Evolutionary conservation across 2,797 vertebrate genomes (phyloP), one percentile per base, ranked within the genome.

Genomic region (Labroides dimidiatus): DNA sequence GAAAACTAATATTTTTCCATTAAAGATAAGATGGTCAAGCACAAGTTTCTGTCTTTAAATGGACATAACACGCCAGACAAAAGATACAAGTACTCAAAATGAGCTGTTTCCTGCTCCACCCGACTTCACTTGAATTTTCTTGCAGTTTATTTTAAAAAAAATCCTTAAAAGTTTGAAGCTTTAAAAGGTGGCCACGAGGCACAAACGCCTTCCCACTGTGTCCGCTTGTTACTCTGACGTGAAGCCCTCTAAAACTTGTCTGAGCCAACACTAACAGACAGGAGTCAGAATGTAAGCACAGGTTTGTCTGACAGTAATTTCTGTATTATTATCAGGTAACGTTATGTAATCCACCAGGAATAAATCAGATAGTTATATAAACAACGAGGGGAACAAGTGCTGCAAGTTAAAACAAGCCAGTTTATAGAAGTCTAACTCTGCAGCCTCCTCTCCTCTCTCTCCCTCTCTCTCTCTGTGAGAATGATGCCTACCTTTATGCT

Each of bases 401-500:
- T 20, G 37, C 72, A 56, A 49, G 64, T 72, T 14, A 39, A 44
- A 67, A 61, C 37, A 24, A 16, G 51, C 24, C 41, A 23, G 13
- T 48, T 20, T 45, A 20, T 20, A 4, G 15, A 6, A 16, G 3
- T 6, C 14, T 17, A 16, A 4, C 41, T 17, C 14, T 42, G 41
- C 41, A 42, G 45, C 45, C 45, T 47, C 19, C 20, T 21, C 45
- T 21, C 45, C 45, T 20, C 21, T 11, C 20, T 21, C 45, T 21
- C 45, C 2, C 8, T 20, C 44, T 4, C 4, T 8, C 11, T 39
- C 1, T 39, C 11, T 39, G 3, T 39, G 2, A 9, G 5, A 16
- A 23, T 14, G 58, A n/a, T 6, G 43, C 66, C 45, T 91, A 95
- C 94, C 94, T 95, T 95, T 4, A 95, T 87, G 86, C 79, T 93